Evolutionary conservation across 1,140 invertebrate genomes (phyloP), one percentile per base, ranked within the genome.

Genomic region (Drosophila ohnishii): DNA sequence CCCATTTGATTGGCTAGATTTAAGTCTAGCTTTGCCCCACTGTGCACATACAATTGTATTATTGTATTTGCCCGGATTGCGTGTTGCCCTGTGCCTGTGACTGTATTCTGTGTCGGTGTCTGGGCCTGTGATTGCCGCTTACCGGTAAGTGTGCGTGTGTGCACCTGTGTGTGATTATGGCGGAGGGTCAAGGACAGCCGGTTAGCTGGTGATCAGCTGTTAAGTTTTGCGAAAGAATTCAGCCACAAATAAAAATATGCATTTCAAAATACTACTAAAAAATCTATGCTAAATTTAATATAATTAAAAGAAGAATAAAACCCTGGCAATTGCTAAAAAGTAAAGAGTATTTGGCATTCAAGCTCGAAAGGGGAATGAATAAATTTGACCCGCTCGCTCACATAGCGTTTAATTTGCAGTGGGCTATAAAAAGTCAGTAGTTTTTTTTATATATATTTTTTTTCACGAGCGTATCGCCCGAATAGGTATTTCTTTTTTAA

Each of bases 131-230:
- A 55, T 55, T 37, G 34, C 51, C 5, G 19, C 22, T 47, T 22
- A 53, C 28, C 44, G 74, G 50, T 69, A 47, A 55, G 32, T 42
- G 37, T 64, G 56, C n/a, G n/a, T 44, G 56, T 58, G 35, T 58
- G 39, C 51, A 55, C 51, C 51, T 67, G 45, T 53, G 22, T 81
- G 75, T 47, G 55, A 62, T 69, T 74, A 61, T 45, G 61, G 10
- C 42, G 40, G 44, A 80, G 80, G 84, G 83, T 87, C 83, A 87
- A 87, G 83, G 83, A 85, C 83, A 59, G 53, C 79, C 44, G 35
- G 70, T 78, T 42, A 55, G 34, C 64, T 57, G 73, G 71, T 57
- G 73, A 61, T 45, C 73, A 74, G 51, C 55, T 63, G 58, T 51
- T 63, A 25, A 39, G 55, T 59, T 28, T 28, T 28, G 1, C 22